Evolutionary conservation across 2,888 invertebrate genomes (phyloP).

Genomic region (Ectemnius continuus): DNA sequence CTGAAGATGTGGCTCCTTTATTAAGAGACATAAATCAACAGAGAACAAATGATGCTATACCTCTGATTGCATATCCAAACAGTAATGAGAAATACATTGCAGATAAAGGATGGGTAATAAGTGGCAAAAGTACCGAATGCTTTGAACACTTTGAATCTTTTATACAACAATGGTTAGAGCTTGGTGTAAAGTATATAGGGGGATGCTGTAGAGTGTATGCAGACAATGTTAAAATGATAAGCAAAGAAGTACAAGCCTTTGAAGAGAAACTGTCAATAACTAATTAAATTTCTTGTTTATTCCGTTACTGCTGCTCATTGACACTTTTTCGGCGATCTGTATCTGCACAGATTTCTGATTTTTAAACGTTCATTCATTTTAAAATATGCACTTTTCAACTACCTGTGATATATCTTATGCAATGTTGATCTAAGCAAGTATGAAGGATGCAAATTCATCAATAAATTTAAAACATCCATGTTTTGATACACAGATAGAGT

Average conservation of each 20-base stretch:
- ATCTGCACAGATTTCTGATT: background rate
- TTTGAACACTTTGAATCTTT: constrained; percentile 86
- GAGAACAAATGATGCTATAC: constrained; percentile 80
- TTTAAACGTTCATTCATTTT: background rate
- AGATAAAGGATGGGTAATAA: constrained; percentile 80
- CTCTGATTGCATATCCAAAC: constrained; percentile 94
- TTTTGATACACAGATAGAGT: too few species aligned
- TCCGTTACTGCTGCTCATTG: background rate
- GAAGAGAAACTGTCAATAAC: background rate
- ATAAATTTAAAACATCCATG: too few species aligned
- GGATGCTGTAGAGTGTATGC: constrained; percentile 95
- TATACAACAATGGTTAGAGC: constrained; percentile 88
- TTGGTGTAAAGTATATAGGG: constrained; percentile 91
- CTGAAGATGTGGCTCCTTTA: constrained; percentile 82
- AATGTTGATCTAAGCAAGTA: too few species aligned
- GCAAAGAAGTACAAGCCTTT: constrained; percentile 81
- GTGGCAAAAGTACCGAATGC: constrained; percentile 77
- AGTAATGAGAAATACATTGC: constrained; percentile 91
- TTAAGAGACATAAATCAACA: constrained; percentile 81
- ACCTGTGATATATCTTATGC: background rate
- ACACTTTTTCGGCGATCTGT: background rate
- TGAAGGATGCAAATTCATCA: too few species aligned
- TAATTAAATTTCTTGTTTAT: constrained; percentile 3
- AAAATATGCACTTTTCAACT: background rate
- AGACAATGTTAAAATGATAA: constrained; percentile 87